Evolutionary conservation across 2,797 vertebrate species (phyloP), one percentile per base, ranked within the genome.

Genomic region (Taenioides sp.): DNA sequence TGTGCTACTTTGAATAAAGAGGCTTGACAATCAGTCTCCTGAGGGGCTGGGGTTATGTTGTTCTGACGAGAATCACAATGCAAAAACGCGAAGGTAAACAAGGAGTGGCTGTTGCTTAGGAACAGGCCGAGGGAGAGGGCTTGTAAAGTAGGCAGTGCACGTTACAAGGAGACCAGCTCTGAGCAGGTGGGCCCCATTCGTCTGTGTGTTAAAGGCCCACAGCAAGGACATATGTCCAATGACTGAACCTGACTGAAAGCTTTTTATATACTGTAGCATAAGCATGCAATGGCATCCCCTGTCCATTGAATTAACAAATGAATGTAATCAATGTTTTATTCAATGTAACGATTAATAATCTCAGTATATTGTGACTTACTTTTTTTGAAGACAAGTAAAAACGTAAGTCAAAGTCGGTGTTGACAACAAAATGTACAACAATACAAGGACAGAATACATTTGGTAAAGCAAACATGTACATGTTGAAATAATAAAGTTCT

Each of bases 1-100:
- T 18, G 2, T 40, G 7, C 68, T 77, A 73, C 77, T 86, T 83
- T 83, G 75, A 87, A 81, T 84, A 73, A 88, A 75, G 63, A 73
- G 70, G 77, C 71, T 74, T 71, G 77, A 78, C 79, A 76, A 52
- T 74, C 74, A 64, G 77, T 27, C 82, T 84, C 73, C 73, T 2
- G 7, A 68, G 79, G 80, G 83, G 73, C 72, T 0, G 68, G 73
- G 70, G 74, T 78, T 77, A 63, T 77, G 78, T 84, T 85, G 81
- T 80, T 90, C 86, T 85, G 85, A 85, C 65, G 81, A 86, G 84
- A 87, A 86, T 84, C 89, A 88, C 88, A 87, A 90, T 88, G 89
- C 90, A 90, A 93, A 91, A 93, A 90, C 80, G 80, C 77, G 86
- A 88, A 88, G 86, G 89, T 91, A 93, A 93, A 92, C 93, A 94